These are phyloP conservation scores for Eristalis tenax DNA, from an alignment of 2,888 invertebrate genomes.

Conservation along the genomic window DNA sequence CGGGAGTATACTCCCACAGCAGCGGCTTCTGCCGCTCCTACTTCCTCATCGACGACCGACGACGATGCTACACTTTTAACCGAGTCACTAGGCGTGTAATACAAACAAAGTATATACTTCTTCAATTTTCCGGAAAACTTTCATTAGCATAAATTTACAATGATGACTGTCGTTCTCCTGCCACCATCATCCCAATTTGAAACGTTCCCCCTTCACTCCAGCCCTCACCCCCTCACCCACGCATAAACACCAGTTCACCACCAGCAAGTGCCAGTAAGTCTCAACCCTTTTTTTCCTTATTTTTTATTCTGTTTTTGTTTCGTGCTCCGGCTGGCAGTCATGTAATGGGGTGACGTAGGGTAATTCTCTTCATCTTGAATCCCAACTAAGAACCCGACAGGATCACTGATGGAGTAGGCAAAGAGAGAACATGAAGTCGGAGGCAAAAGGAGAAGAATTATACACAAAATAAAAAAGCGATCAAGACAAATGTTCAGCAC, in stretches of 20 bases:
- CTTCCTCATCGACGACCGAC: background rate
- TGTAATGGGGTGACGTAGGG: slow-evolving; percentile 34
- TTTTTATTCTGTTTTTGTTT: background rate
- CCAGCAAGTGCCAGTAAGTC: slow-evolving; percentile 28
- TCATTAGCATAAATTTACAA: slow-evolving; percentile 71
- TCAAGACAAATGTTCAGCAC: slow-evolving; percentile 43
- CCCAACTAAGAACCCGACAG: background rate
- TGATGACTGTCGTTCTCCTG: slow-evolving; percentile 59
- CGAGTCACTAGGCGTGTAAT: slow-evolving; percentile 16
- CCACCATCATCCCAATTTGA: slow-evolving; percentile 34
- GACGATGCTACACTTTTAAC: background rate
- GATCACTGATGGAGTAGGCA: slow-evolving; percentile 10
- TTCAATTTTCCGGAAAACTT: slow-evolving; percentile 69
- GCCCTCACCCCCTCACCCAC: background rate
- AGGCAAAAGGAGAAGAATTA: slow-evolving; percentile 13
- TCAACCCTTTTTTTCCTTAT: slow-evolving; percentile 49
- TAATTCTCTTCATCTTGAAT: slow-evolving; percentile 45
- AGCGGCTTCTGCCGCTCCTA: no score
- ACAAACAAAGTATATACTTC: slow-evolving; percentile 59
- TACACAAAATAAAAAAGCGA: slow-evolving; percentile 47
- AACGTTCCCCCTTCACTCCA: background rate
- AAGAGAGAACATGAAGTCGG: slow-evolving; percentile 8
- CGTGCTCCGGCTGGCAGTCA: background rate
- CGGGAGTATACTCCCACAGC: no score
- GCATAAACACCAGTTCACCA: background rate